A percentile compares a stretch with the other conserved stretches of the same genome.
phyloP scores from a whole-genome alignment of 2,888 invertebrate genomes.

The Linyphia triangularis region DNA sequence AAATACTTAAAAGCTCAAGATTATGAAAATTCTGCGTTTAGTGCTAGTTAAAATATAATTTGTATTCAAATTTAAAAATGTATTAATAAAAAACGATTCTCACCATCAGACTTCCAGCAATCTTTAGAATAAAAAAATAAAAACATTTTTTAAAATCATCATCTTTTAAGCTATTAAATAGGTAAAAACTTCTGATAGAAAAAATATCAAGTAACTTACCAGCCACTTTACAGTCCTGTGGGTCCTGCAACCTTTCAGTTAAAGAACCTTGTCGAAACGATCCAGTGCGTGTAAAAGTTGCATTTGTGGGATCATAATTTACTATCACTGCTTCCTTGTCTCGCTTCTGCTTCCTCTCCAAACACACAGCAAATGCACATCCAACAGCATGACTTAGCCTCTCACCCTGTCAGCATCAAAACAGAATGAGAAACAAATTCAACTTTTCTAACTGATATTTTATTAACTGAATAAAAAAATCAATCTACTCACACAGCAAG shows the following conservation, averaged over 20 bases:
- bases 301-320: constrained; percentile 93
- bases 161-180: neutral
- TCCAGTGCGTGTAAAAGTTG: constrained; percentile 94
- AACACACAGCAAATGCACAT: constrained; percentile 98
- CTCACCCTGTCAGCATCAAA: constrained; percentile 88
- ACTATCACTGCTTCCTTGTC: constrained; percentile 96
- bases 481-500: too few species aligned
- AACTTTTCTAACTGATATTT: too few species aligned
- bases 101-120: neutral
- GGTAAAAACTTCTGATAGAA: neutral
- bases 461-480: too few species aligned
- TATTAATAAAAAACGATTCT: neutral
- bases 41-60: too few species aligned
- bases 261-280: constrained; percentile 92
- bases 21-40: too few species aligned
- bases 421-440: too few species aligned
- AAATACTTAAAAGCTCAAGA: too few species aligned
- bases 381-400: constrained; percentile 99
- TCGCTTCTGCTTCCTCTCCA: constrained; percentile 97
- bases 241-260: constrained; percentile 87
- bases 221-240: constrained; percentile 82
- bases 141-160: neutral
- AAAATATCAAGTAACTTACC: constrained; percentile 78
- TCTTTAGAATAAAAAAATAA: neutral
- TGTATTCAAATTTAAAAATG: too few species aligned